Evolutionary conservation across 2,888 invertebrate species (phyloP).

Genomic region (Drosophila mettleri): DNA sequence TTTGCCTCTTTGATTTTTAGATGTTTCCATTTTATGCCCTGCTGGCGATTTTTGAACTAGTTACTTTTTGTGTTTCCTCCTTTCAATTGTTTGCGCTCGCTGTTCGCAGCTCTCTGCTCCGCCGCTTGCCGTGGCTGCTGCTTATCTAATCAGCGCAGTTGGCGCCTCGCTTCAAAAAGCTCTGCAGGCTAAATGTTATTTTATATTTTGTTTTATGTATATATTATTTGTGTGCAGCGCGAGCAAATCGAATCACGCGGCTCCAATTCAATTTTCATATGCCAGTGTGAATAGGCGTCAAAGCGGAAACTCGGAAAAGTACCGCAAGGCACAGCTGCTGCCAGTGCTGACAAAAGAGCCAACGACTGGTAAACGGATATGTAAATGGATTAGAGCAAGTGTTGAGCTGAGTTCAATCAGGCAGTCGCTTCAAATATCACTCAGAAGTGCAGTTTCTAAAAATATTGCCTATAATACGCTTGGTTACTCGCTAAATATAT

Average conservation of each 20-base stretch:
- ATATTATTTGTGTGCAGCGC: slow-evolving; percentile 13
- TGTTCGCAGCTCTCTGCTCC: slow-evolving; percentile 10
- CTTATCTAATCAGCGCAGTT: slow-evolving; percentile 73
- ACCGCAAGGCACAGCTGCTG: slow-evolving; percentile 8
- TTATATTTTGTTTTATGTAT: slow-evolving; percentile 21
- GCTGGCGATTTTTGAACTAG: slow-evolving; percentile 45
- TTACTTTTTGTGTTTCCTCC: slow-evolving; percentile 8
- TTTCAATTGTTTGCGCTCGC: slow-evolving; percentile 26
- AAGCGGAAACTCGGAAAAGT: slow-evolving; percentile 16
- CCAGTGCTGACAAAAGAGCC: not conserved
- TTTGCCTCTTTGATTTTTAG: slow-evolving; percentile 31
- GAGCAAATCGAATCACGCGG: slow-evolving; percentile 61
- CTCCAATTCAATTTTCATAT: slow-evolving; percentile 72
- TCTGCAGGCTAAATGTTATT: slow-evolving; percentile 58
- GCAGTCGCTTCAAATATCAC: slow-evolving; percentile 1
- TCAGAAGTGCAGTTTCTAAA: not conserved
- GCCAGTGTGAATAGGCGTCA: slow-evolving; percentile 41
- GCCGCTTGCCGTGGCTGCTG: no score
- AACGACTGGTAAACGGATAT: slow-evolving; percentile 13
- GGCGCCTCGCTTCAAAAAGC: slow-evolving; percentile 58
- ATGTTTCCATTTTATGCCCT: slow-evolving; percentile 30
- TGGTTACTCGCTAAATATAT: not conserved
- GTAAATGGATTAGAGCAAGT: slow-evolving; percentile 29
- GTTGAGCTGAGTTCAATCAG: not conserved
- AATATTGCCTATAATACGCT: slow-evolving; percentile 2